phyloP scores from a whole-genome alignment of 2,888 invertebrate species.

The Noctua janthina region DNA sequence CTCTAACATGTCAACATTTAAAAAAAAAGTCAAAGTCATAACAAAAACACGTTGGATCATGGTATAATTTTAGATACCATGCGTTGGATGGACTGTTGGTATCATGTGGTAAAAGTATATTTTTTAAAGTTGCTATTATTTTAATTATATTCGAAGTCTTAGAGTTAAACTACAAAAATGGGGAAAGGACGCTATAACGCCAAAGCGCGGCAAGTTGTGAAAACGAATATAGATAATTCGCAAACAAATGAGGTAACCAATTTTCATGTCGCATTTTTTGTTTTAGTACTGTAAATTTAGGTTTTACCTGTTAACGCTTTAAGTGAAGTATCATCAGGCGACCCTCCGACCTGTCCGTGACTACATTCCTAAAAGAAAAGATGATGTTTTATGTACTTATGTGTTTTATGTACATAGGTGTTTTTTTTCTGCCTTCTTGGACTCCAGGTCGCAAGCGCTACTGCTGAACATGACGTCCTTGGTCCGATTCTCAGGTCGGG shows the following conservation, averaged over 20 bases:
- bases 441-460: background rate
- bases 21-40: constrained; percentile 75
- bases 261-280: constrained; percentile 13
- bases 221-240: constrained; percentile 93
- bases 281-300: background rate
- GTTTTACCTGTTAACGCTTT: background rate
- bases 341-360: background rate
- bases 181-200: constrained; percentile 94
- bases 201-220: constrained; percentile 93
- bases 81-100: constrained; percentile 43
- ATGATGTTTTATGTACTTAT: background rate
- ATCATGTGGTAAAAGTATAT: constrained; percentile 1
- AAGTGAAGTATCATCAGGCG: background rate
- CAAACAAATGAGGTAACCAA: constrained; percentile 91
- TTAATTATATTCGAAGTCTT: constrained; percentile 17
- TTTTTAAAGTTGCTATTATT: background rate
- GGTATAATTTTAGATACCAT: too few species aligned
- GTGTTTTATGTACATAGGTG: too few species aligned
- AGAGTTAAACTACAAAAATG: constrained; percentile 82
- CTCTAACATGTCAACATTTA: background rate
- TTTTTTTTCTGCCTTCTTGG: background rate
- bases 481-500: background rate
- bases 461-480: background rate
- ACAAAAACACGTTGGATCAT: constrained; percentile 73
- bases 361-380: background rate